These are phyloP conservation scores for Phyllostomus hastatus DNA, from an alignment of 2,113 vertebrate species.

Conservation along the genomic window DNA sequence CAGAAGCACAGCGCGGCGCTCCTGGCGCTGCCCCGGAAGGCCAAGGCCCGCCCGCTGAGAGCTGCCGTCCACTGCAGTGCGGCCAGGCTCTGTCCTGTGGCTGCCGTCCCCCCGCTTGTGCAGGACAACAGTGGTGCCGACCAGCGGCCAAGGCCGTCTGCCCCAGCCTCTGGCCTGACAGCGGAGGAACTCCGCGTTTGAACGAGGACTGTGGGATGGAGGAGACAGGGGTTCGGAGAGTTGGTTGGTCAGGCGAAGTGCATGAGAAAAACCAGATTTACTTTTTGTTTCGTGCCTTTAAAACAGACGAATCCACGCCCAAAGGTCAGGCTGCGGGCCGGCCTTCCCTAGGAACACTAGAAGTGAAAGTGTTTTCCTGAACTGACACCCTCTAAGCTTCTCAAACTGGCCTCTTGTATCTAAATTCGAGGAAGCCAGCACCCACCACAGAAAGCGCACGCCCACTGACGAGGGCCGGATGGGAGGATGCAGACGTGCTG, in stretches of 20 bases:
- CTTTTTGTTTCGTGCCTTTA: not conserved
- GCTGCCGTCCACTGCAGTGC: rapidly evolving
- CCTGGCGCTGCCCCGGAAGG: not conserved
- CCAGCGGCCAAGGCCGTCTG: not conserved
- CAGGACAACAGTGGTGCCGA: not conserved
- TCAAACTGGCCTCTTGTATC: not conserved
- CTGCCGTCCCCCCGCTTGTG: not conserved
- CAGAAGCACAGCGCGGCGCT: not conserved
- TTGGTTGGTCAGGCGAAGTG: not conserved
- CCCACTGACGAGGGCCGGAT: not conserved
- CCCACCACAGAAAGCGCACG: not conserved
- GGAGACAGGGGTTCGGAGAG: not conserved
- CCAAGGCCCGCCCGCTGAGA: not conserved
- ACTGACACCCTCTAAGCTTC: not conserved
- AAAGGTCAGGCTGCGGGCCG: not conserved
- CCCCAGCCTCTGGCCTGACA: too few relatives aligned
- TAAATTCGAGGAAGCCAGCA: not conserved
- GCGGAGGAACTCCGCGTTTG: not conserved
- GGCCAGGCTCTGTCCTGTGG: rapidly evolving
- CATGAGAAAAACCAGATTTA: not conserved
- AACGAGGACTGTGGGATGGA: not conserved
- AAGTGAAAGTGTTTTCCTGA: not conserved
- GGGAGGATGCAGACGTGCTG: rapidly evolving
- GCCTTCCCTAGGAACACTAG: not conserved
- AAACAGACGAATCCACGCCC: not conserved